phyloP scores from a whole-genome alignment of 2,888 invertebrate genomes.

The Ichneumoninae sp. region DNA sequence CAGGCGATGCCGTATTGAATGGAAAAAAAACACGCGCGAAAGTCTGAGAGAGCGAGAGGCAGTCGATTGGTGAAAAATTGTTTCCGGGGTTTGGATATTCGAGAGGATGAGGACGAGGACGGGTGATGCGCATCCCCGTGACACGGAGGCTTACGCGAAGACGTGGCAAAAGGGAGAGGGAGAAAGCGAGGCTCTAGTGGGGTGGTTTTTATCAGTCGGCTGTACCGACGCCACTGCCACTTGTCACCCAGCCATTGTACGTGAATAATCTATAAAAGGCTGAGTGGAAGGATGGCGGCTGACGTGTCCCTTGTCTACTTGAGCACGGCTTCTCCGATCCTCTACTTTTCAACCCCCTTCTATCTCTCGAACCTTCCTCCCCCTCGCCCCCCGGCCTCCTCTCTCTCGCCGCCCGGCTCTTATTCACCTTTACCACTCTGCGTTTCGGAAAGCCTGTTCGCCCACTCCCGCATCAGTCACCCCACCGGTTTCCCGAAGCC shows the following conservation, averaged over 20 bases:
- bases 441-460: constrained; percentile 2
- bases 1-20: constrained; percentile 15
- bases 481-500: constrained; percentile 39
- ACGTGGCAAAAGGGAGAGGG: constrained; percentile 24
- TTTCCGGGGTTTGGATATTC: constrained; percentile 47
- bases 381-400: constrained; percentile 51
- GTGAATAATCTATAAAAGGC: constrained; percentile 84
- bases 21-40: constrained; percentile 1
- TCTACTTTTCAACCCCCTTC: constrained; percentile 79
- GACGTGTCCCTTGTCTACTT: constrained; percentile 83
- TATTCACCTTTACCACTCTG: constrained; percentile 28
- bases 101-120: background rate
- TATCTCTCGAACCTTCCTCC: constrained; percentile 61
- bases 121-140: constrained; percentile 23
- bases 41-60: constrained; percentile 14
- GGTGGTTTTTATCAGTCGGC: constrained; percentile 48
- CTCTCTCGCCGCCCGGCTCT: constrained; percentile 39
- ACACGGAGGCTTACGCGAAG: constrained; percentile 41
- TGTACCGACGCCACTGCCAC: constrained; percentile 68
- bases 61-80: constrained; percentile 51
- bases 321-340: constrained; percentile 83
- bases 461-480: constrained; percentile 15
- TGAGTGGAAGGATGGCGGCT: constrained; percentile 81
- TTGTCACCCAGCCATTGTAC: constrained; percentile 81
- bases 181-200: background rate